A percentile compares a stretch with the other conserved stretches of the same genome.
Conservation (phyloP, 2,888 invertebrate species). For the Drosophila phalerata region DNA sequence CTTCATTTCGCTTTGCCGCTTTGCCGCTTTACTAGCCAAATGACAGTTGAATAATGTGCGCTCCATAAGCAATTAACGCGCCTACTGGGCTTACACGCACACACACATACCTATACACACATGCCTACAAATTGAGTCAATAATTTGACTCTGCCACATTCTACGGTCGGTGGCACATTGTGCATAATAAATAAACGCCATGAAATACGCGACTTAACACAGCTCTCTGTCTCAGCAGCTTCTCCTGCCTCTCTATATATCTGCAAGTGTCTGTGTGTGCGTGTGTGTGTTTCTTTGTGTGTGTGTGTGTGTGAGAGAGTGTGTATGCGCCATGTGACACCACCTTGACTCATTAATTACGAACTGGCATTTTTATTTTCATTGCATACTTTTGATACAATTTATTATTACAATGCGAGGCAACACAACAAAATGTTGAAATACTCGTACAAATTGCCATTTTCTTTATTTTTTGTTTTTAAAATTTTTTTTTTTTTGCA, state of each 20-base stretch:
- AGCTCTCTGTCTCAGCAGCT: conserved; percentile 58
- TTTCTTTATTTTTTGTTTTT: conserved; percentile 19
- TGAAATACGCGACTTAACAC: conserved; percentile 83
- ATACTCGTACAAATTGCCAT: conserved; percentile 59
- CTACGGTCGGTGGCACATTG: conserved; percentile 69
- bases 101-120: conserved; percentile 27
- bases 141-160: conserved; percentile 64
- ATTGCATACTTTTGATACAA: conserved; percentile 80
- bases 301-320: conserved; percentile 40
- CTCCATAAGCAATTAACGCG: conserved; percentile 80
- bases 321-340: conserved; percentile 77
- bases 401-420: conserved; percentile 75
- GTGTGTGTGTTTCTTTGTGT: conserved; percentile 55
- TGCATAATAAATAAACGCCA: conserved; percentile 81
- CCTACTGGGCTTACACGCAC: conserved; percentile 67
- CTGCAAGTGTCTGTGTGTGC: conserved; percentile 21
- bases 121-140: conserved; percentile 76
- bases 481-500: conserved; percentile 21
- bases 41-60: conserved; percentile 80
- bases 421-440: conserved; percentile 43
- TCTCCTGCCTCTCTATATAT: background rate
- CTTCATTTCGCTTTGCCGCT: conserved; percentile 45
- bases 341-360: conserved; percentile 82
- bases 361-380: conserved; percentile 80
- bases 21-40: conserved; percentile 48